Evolutionary conservation across 37 sponge, comb jelly and placozoan genomes (phyloP).

Genomic region (Trichoplax adhaerens): DNA sequence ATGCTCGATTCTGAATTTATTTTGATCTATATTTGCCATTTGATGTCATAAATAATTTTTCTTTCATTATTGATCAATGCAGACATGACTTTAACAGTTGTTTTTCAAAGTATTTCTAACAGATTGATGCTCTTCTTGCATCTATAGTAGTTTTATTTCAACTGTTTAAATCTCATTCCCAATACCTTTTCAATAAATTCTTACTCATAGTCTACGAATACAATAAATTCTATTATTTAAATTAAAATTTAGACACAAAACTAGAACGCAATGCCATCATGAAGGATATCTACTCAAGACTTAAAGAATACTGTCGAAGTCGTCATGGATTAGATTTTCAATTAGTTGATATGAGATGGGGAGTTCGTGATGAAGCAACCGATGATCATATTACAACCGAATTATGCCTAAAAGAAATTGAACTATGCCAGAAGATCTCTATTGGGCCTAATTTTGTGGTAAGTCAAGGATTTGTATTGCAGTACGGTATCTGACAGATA

Average conservation of each 20-base stretch:
- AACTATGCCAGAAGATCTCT: constrained; percentile 39
- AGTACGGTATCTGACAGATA: too few species aligned
- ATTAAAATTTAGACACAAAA: constrained; percentile 21
- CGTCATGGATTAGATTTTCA: constrained; percentile 44
- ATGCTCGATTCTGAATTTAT: too few species aligned
- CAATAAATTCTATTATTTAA: constrained; percentile 1
- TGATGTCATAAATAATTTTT: too few species aligned
- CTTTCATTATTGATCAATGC: too few species aligned
- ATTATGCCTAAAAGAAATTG: constrained; percentile 42
- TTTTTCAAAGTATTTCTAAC: too few species aligned
- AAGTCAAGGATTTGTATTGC: background rate
- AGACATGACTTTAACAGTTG: too few species aligned
- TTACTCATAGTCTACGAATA: too few species aligned
- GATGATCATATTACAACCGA: constrained; percentile 41
- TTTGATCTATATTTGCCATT: too few species aligned
- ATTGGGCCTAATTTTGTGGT: constrained; percentile 57
- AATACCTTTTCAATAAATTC: background rate
- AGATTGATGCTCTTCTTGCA: too few species aligned
- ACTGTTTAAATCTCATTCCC: background rate
- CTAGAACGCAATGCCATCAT: constrained; percentile 20
- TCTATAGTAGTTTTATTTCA: background rate
- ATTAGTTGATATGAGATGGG: constrained; percentile 43
- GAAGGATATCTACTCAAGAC: constrained; percentile 20
- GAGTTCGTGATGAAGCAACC: constrained; percentile 41
- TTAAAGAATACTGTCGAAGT: constrained; percentile 24